Percentiles rank a stretch among this genome's conserved stretches.
phyloP scores from a whole-genome alignment of 1,140 invertebrate species.

The Trialeurodes vaporariorum region DNA sequence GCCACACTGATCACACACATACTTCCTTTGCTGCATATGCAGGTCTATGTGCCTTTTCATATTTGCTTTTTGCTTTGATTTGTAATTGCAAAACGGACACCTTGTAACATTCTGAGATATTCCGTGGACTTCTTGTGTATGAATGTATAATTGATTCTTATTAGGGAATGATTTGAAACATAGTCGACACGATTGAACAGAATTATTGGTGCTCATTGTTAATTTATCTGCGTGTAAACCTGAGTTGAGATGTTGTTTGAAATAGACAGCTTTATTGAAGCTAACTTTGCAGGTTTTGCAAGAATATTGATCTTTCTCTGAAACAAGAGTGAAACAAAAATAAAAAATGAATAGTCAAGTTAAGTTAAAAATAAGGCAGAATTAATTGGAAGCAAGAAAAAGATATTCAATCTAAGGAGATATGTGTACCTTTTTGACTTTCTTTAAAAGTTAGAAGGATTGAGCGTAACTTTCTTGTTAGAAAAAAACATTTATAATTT shows the following conservation, averaged over 20 bases:
- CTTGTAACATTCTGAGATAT: not conserved
- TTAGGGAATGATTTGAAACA: conserved; percentile 6
- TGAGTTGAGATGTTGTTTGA: conserved; percentile 7
- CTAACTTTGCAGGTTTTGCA: conserved; percentile 11
- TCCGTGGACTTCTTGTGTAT: conserved; percentile 2
- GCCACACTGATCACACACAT: conserved; percentile 11
- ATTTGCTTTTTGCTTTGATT: not conserved
- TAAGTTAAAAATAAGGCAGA: no score
- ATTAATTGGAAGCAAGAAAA: no score
- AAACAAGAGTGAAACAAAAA: not conserved
- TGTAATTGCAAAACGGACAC: conserved; percentile 11
- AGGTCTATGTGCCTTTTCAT: conserved; percentile 5
- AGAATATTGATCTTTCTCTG: not conserved
- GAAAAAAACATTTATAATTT: no score
- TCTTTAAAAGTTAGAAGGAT: no score
- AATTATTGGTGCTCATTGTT: not conserved
- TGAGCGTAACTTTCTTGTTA: no score
- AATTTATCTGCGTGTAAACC: conserved; percentile 2
- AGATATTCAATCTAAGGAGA: no score
- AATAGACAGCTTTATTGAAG: conserved; percentile 3
- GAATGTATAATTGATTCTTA: not conserved
- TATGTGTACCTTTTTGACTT: no score
- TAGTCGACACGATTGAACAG: not conserved
- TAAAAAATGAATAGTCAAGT: no score
- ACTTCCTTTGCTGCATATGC: conserved; percentile 8